phyloP scores from a whole-genome alignment of 2,113 vertebrate species.

The Ptilonorhynchus violaceus region DNA sequence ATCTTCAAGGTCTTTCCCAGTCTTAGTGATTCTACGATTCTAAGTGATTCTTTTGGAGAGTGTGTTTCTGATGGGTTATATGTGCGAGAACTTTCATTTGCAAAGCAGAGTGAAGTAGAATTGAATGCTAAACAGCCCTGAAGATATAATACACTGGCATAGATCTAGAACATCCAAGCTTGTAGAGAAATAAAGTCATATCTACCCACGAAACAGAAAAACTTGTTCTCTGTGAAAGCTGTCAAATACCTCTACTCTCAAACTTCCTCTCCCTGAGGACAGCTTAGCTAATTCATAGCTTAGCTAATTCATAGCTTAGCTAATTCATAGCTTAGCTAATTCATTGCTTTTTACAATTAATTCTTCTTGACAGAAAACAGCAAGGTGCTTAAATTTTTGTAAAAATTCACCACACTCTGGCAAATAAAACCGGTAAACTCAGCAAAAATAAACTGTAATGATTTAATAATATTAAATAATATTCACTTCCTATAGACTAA shows the following conservation, averaged over 20 bases:
- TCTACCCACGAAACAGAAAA: background rate
- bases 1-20: background rate
- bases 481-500: background rate
- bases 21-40: background rate
- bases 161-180: background rate
- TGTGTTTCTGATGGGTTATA: background rate
- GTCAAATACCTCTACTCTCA: background rate
- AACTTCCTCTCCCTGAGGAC: background rate
- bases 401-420: background rate
- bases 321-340: background rate
- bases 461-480: background rate
- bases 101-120: background rate
- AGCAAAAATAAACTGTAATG: background rate
- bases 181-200: background rate
- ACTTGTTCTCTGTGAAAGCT: background rate
- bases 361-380: background rate
- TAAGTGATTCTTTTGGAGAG: background rate
- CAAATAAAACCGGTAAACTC: background rate
- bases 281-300: background rate
- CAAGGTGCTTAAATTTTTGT: background rate
- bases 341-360: background rate
- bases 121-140: fast-evolving
- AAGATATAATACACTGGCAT: background rate
- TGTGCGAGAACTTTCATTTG: background rate
- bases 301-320: background rate